Percentiles rank a stretch among this genome's conserved stretches.
phyloP scores from a whole-genome alignment of 2,113 vertebrate species.

The Charina bottae region DNA sequence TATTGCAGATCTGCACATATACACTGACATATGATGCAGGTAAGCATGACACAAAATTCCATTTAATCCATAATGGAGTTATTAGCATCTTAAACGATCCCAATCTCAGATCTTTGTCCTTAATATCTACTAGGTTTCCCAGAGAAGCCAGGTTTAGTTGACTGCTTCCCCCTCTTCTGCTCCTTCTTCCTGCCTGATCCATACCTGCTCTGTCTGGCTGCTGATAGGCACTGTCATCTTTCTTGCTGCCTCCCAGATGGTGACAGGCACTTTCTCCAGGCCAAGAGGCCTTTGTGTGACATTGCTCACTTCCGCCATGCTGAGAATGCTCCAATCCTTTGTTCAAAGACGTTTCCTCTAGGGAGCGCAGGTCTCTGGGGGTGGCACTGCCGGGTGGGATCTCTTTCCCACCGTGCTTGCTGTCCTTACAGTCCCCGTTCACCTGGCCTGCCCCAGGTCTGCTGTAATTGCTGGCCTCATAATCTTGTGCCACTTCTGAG shows the following conservation, averaged over 20 bases:
- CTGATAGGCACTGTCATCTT: slow-evolving; percentile 67
- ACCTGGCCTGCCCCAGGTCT: slow-evolving; percentile 57
- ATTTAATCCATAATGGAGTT: neutral
- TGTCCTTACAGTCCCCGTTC: slow-evolving; percentile 61
- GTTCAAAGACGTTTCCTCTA: slow-evolving; percentile 29
- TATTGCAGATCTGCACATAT: neutral
- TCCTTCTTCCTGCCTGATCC: neutral
- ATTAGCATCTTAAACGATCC: too few species aligned
- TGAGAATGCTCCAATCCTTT: slow-evolving; percentile 29
- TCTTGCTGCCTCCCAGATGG: slow-evolving; percentile 58
- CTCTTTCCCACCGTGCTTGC: slow-evolving; percentile 58
- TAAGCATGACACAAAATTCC: neutral
- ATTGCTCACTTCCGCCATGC: slow-evolving; percentile 19
- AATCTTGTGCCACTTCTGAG: slow-evolving; percentile 42
- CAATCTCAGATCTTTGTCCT: neutral
- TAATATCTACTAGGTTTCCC: neutral
- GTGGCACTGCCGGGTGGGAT: slow-evolving; percentile 56
- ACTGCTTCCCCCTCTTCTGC: neutral
- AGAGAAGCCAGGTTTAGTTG: neutral
- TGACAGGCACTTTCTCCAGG: slow-evolving; percentile 38
- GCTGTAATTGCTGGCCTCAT: slow-evolving; percentile 44
- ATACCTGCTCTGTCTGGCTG: slow-evolving; percentile 43
- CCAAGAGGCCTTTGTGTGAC: slow-evolving; percentile 22
- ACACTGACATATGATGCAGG: neutral
- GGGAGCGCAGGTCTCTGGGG: slow-evolving; percentile 38